These are phyloP conservation scores for Drosophila rellima DNA, from an alignment of 2,888 invertebrate species.

Conservation along the genomic window DNA sequence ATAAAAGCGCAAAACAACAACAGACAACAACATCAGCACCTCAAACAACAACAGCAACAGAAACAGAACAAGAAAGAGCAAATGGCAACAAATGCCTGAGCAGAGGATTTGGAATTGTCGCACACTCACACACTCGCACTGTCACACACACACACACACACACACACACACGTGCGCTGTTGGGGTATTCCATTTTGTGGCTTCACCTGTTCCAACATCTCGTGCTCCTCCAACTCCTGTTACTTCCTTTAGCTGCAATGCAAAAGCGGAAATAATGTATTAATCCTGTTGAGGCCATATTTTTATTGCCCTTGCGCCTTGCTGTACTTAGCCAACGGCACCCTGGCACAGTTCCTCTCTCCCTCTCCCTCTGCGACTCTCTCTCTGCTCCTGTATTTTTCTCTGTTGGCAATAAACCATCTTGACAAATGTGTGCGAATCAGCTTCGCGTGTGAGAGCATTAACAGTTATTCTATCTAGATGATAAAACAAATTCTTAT, in stretches of 20 bases:
- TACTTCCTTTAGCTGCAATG: constrained; percentile 43
- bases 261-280: constrained; percentile 83
- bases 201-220: constrained; percentile 39
- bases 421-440: constrained; percentile 53
- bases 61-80: constrained; percentile 40
- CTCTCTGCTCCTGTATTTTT: not conserved
- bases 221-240: not conserved
- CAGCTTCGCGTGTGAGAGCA: constrained; percentile 44
- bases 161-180: constrained; percentile 4
- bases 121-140: constrained; percentile 19
- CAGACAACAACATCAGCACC: constrained; percentile 31
- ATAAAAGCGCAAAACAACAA: constrained; percentile 77
- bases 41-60: constrained; percentile 28
- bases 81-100: constrained; percentile 58
- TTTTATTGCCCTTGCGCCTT: constrained; percentile 83
- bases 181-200: constrained; percentile 42
- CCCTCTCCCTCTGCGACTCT: not conserved
- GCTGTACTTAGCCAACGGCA: constrained; percentile 43
- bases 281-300: constrained; percentile 85
- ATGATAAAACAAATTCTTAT: constrained; percentile 59
- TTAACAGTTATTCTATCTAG: constrained; percentile 50
- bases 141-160: constrained; percentile 3
- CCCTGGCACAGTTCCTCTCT: not conserved
- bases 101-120: constrained; percentile 59
- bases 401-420: constrained; percentile 49